These are phyloP conservation scores for Oeneis ivallda DNA, from an alignment of 2,888 invertebrate genomes.

Conservation along the genomic window DNA sequence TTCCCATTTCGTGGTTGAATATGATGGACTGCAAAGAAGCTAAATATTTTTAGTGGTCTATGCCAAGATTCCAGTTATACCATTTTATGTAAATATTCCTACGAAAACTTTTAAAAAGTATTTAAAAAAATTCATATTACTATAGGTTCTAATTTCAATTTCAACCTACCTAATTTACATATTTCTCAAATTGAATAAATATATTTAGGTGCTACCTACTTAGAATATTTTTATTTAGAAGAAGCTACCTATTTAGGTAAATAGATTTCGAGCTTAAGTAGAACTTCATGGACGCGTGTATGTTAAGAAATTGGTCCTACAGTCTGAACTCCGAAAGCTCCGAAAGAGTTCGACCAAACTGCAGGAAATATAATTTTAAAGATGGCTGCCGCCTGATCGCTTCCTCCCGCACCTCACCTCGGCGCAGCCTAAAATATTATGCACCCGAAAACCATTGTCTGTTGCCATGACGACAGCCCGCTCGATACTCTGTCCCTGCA, in stretches of 20 bases:
- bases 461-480: constrained; percentile 78
- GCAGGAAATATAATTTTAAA: constrained; percentile 78
- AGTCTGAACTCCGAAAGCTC: constrained; percentile 40
- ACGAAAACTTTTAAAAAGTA: no score
- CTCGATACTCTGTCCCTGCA: constrained; percentile 71
- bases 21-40: no score
- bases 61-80: no score
- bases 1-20: no score
- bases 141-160: no score
- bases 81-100: no score
- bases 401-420: constrained; percentile 60
- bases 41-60: no score
- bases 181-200: no score
- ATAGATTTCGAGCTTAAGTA: neutral
- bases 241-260: no score
- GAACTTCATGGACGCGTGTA: constrained; percentile 32
- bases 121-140: no score
- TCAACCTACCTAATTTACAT: no score
- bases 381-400: constrained; percentile 74
- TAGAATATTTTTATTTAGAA: neutral
- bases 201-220: no score
- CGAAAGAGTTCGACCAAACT: constrained; percentile 74
- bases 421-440: constrained; percentile 81
- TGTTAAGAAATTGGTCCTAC: constrained; percentile 61
- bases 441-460: constrained; percentile 82